A percentile compares a stretch with the other conserved stretches of the same genome.
Evolutionary conservation across 1,140 invertebrate genomes (phyloP).

Genomic region (Bombus sylvicola): DNA sequence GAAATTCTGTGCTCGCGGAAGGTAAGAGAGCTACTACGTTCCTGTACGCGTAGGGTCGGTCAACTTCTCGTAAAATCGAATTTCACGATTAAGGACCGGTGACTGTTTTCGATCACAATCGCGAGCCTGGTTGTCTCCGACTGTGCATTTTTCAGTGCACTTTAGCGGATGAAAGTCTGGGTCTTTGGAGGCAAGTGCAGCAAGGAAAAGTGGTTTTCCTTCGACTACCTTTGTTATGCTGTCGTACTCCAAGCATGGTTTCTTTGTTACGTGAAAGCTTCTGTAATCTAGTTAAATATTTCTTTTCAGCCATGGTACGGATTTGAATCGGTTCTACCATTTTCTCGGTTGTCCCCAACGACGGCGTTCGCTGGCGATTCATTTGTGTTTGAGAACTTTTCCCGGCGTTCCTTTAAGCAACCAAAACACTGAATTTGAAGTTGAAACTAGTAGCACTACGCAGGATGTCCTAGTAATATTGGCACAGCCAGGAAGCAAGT

Average conservation of each 20-base stretch:
- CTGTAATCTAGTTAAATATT: slow-evolving; percentile 10
- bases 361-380: background rate
- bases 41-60: background rate
- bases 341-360: background rate
- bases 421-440: too few species aligned
- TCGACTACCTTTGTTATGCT: too few species aligned
- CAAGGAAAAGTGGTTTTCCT: slow-evolving; percentile 9
- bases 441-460: too few species aligned
- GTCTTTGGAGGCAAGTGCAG: background rate
- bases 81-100: background rate
- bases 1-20: too few species aligned
- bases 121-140: background rate
- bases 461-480: too few species aligned
- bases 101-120: background rate
- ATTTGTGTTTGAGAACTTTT: background rate
- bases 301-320: background rate
- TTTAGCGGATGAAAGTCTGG: slow-evolving; percentile 7
- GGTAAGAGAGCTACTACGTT: too few species aligned
- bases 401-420: background rate
- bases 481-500: too few species aligned
- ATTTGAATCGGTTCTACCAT: background rate
- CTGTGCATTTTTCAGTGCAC: slow-evolving; percentile 22
- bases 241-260: too few species aligned
- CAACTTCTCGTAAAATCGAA: background rate
- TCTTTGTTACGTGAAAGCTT: slow-evolving; percentile 2